Evolutionary conservation across 2,113 vertebrate genomes (phyloP).

Genomic region (Cyrtonyx montezumae): DNA sequence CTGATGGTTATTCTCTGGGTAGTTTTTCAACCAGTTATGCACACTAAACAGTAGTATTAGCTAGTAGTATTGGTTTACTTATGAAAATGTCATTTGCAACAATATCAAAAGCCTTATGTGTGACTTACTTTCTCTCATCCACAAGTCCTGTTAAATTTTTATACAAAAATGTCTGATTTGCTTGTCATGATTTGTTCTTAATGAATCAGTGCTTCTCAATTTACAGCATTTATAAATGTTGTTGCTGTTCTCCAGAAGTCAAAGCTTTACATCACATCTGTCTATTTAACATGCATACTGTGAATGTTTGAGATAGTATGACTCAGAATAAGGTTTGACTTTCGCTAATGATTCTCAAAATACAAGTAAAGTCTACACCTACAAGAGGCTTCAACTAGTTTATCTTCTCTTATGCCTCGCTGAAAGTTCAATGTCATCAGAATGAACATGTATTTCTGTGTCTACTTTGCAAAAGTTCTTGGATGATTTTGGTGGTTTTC

Average conservation of each 20-base stretch:
- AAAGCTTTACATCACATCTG: background rate
- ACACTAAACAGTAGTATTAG: background rate
- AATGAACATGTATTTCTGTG: background rate
- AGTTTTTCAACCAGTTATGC: constrained; percentile 19
- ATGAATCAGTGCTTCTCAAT: background rate
- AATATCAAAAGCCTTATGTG: background rate
- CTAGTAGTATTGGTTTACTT: background rate
- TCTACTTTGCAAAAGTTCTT: constrained; percentile 2
- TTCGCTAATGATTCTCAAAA: background rate
- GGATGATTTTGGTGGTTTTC: constrained; percentile 51
- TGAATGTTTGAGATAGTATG: background rate
- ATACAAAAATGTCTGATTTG: background rate
- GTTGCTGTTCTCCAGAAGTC: background rate
- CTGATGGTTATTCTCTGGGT: constrained; percentile 19
- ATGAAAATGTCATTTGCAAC: constrained; percentile 27
- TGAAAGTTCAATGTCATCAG: constrained; percentile 40
- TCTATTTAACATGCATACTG: background rate
- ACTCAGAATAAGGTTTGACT: background rate
- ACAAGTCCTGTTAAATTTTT: background rate
- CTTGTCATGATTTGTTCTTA: background rate
- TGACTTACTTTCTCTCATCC: background rate
- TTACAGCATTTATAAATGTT: background rate
- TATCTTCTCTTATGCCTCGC: background rate
- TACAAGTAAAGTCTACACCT: background rate
- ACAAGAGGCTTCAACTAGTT: background rate